Evolutionary conservation across 2,888 invertebrate genomes (phyloP), one percentile per base, ranked within the genome.

Genomic region (Trachelus troglodyta): DNA sequence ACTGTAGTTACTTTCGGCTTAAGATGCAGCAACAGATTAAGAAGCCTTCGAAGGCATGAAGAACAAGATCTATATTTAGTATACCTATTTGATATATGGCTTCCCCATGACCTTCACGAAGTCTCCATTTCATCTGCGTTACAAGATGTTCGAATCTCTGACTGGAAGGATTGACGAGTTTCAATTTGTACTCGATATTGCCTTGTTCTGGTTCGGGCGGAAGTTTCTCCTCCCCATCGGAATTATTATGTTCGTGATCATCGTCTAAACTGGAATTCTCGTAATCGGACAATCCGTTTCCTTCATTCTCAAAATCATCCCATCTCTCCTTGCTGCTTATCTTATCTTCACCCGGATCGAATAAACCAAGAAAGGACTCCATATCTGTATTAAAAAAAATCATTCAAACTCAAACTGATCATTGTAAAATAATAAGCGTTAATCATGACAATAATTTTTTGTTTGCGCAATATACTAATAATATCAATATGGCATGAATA

Each of bases 111-210:
- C 99, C 98, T 92, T 98, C 98, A 0, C 97, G 95, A 12, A 99
- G 93, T 0, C 99, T 94, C 99, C 99, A 99, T 93, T 99, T 99
- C 94, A 99, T 95, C 94, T 99, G 99, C 0, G 99, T 99, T 33
- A 99, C 98, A 40, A 99, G 93, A 92, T 99, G 99, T 91, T 99
- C 98, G 88, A 98, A 96, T 80, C 99, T 94, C 85, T 96, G 95
- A 90, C 96, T 96, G 34, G 98, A 96, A 0, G 98, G 97, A 91
- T 96, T 97, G 11, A 99, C 96, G 78, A 99, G 93, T 89, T 99
- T 98, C 79, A 99, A 92, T 92, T 99, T 99, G 92, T 99, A 99
- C 92, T 99, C 99, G 40, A 99, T 95, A 91, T 99, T 99, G 12
- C 99, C 99, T 87, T 97, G 95, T 89, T 98, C 96, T 0, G 98